phyloP scores from a whole-genome alignment of 2,888 invertebrate genomes.

The Epicampocera succincta region DNA sequence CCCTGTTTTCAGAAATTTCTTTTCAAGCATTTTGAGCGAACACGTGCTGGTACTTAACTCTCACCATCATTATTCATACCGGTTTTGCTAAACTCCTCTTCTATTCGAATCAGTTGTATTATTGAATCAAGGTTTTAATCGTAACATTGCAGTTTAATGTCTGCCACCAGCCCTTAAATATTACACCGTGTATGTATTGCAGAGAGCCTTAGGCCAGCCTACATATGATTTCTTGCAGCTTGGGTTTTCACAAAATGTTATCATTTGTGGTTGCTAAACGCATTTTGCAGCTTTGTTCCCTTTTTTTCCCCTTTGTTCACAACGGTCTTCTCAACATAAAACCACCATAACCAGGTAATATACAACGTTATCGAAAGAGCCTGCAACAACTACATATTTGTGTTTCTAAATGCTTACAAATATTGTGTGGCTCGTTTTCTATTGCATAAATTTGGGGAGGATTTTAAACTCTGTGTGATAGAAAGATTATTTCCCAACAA shows the following conservation, averaged over 20 bases:
- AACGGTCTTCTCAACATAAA: constrained; percentile 42
- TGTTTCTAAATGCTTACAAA: constrained; percentile 10
- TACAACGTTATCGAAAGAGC: constrained; percentile 49
- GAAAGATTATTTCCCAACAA: constrained; percentile 25
- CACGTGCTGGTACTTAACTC: constrained; percentile 66
- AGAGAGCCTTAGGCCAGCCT: not conserved
- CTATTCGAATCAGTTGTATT: not conserved
- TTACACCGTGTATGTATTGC: too few relatives aligned
- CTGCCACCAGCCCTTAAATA: constrained; percentile 26
- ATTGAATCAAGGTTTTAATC: constrained; percentile 16
- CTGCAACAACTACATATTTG: constrained; percentile 16
- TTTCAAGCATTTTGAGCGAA: constrained; percentile 26
- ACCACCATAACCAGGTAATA: constrained; percentile 51
- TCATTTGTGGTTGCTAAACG: constrained; percentile 52
- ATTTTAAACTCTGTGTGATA: constrained; percentile 23
- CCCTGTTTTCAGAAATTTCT: constrained; percentile 7
- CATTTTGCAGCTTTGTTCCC: constrained; percentile 24
- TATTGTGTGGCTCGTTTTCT: not conserved
- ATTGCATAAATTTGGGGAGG: constrained; percentile 47
- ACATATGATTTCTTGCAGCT: not conserved
- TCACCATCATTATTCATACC: constrained; percentile 37
- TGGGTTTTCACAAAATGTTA: not conserved
- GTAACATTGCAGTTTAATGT: constrained; percentile 43
- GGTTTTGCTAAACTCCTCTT: not conserved
- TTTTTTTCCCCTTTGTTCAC: not conserved